Base-by-base conservation (phyloP, 2,797 vertebrate genomes). In the Gobionotothen gibberifrons region DNA sequence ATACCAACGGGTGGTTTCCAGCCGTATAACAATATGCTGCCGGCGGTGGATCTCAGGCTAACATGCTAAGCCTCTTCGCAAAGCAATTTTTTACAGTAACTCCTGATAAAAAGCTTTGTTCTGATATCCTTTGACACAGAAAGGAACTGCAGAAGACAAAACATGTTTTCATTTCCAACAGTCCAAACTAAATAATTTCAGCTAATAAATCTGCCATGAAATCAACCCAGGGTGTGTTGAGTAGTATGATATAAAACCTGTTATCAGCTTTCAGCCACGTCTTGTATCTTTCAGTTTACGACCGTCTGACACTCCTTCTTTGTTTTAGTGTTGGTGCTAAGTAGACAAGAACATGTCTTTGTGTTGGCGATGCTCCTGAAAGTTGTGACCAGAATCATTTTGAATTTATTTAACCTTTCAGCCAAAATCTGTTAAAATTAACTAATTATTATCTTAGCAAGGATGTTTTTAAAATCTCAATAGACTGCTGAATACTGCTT, bases 251-350 rank as follows among this genome's bases (percentile, higher is more conserved):
- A 79, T 81, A 29, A 78, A 72, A 42, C 49, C 36, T 3, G 55
- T 58, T 82, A 89, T 83, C 80, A 74, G 62, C 15, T 39, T 40
- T 19, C 51, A 46, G 70, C 47, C 83, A 68, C 81, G 54, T 79
- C 76, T 70, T 62, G 32, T 29, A 2, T 55, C n/a, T 57, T 63
- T 72, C 5, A 44, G 44, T n/a, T 48, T 10, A 48, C 44, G 0
- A n/a, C 19, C 1, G 2, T 43, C 40, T 62, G 42, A 22, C 21
- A 12, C 14, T 19, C 7, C 40, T 62, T 63, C 9, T 26, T 78
- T 26, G 43, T 13, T 44, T 49, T 3, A 48, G 32, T 58, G n/a
- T 49, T 3, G 46, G 32, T 36, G 32, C 9, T 26, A 12, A 5
- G 29, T 8, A 63, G 16, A 22, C 19, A 40, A 6, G 3, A 36